Evolutionary conservation across 2,888 invertebrate species (phyloP), one percentile per base, ranked within the genome.

Genomic region (Linnaemya vulpina): DNA sequence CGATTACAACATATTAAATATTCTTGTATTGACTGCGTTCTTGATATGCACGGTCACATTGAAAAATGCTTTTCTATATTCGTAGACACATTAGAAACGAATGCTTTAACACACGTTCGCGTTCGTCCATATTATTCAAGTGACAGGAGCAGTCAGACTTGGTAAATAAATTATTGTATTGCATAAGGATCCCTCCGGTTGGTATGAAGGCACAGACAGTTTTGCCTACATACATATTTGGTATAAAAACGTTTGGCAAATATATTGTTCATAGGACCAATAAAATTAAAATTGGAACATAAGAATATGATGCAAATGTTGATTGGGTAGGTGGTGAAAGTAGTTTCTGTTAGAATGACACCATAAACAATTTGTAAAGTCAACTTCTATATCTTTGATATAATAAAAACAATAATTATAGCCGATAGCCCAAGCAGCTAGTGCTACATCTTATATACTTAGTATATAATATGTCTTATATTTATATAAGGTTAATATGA

Each of bases 11-110:
- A 51, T n/a, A n/a, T n/a, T n/a, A 5, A 46, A 30, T 20, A 58
- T 38, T 60, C 38, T 81, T 62, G 62, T 53, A 73, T 77, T 71
- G 76, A 78, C 46, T 74, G 55, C 74, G 65, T 40, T 74, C 68
- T 78, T 78, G 76, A 82, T 76, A 76, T 73, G 67, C 77, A 71
- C 65, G 83, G 76, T 83, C 73, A 73, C 77, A 71, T 83, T 73
- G 83, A 74, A 67, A 83, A 78, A 9, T 38, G 10, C 10, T 35
- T 71, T 83, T 75, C 22, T 40, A 10, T 51, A 8, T 51, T 20
- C 10, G 5, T 51, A 67, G 17, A 65, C 58, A 55, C 55, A 46
- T 46, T 62, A 60, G 15, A 55, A n/a, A 70, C 25, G 8, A 22
- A 25, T 30, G 10, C 8, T 46, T 46, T 46, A 46, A 4, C 5